Conservation (phyloP, 2,888 invertebrate species). For the Campopleginae sp. region DNA sequence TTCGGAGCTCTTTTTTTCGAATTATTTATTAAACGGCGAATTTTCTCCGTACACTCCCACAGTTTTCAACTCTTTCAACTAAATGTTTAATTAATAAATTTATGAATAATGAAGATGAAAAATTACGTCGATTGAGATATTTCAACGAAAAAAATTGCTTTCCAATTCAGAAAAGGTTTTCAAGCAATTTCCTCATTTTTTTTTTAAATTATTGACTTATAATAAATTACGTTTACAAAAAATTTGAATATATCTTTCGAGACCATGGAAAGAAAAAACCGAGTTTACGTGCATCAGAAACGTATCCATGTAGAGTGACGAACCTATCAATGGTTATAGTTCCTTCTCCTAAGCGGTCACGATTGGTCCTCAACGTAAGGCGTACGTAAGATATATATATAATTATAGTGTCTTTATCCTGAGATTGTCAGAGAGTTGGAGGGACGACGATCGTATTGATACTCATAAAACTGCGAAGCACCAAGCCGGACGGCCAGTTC, state of each 20-base stretch:
- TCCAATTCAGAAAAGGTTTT: neutral
- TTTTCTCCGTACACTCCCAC: neutral
- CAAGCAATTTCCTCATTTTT: too few species aligned
- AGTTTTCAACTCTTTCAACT: neutral
- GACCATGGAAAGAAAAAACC: neutral
- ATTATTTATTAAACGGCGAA: neutral
- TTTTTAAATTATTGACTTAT: neutral
- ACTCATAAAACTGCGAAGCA: neutral
- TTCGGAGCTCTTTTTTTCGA: too few species aligned
- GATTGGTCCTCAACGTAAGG: neutral
- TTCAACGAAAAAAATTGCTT: neutral
- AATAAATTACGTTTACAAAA: neutral
- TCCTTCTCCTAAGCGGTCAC: neutral
- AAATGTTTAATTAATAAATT: neutral
- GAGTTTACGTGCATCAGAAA: neutral
- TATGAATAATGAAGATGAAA: neutral
- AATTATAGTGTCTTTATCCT: neutral
- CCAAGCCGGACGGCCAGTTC: slow-evolving; percentile 1
- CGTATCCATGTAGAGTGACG: neutral
- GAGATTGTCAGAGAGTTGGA: neutral
- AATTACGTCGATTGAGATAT: neutral
- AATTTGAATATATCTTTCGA: neutral
- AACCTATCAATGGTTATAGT: slow-evolving; percentile 11
- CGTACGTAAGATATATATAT: neutral
- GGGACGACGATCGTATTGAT: neutral